phyloP scores from a whole-genome alignment of 1,140 invertebrate genomes.

The Dendroctonus ponderosae region DNA sequence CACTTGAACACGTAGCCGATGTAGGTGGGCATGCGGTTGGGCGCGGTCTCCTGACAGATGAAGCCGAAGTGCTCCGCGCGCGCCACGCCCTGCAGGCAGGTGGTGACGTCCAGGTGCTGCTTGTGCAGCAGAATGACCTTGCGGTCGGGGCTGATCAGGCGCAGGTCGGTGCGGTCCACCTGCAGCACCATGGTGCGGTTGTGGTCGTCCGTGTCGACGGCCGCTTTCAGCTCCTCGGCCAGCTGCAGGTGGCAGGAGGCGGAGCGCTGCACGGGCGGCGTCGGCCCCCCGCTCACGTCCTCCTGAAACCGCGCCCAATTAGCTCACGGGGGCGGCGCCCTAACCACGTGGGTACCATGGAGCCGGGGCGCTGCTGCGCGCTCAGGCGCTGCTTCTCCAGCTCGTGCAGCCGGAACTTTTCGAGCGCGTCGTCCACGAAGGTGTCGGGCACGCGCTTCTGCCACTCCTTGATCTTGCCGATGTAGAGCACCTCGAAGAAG shows the following conservation, averaged over 20 bases:
- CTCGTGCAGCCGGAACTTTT: constrained; percentile 79
- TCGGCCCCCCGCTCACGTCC: not conserved
- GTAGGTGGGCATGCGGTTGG: constrained; percentile 57
- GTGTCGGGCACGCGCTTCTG: constrained; percentile 81
- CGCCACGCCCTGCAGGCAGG: constrained; percentile 80
- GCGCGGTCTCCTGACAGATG: constrained; percentile 70
- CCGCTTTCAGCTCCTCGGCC: constrained; percentile 19
- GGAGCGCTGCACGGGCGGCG: not conserved
- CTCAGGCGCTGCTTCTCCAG: constrained; percentile 48
- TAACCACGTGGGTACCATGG: too few species aligned
- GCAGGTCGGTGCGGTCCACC: constrained; percentile 82
- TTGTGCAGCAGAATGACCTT: constrained; percentile 87
- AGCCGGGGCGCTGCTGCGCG: too few species aligned
- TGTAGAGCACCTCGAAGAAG: constrained; percentile 70
- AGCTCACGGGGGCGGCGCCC: constrained; percentile 28
- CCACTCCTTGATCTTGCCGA: constrained; percentile 83
- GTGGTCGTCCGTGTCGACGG: constrained; percentile 58
- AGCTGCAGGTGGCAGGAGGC: constrained; percentile 1
- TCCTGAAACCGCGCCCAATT: constrained; percentile 28
- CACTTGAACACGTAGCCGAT: constrained; percentile 90
- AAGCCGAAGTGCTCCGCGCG: constrained; percentile 90
- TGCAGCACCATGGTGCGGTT: constrained; percentile 92
- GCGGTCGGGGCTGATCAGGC: constrained; percentile 87
- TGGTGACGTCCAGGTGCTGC: constrained; percentile 82
- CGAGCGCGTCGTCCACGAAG: constrained; percentile 86